Base-by-base conservation (phyloP, 2,888 invertebrate species). In the Standfussiana lucernea region DNA sequence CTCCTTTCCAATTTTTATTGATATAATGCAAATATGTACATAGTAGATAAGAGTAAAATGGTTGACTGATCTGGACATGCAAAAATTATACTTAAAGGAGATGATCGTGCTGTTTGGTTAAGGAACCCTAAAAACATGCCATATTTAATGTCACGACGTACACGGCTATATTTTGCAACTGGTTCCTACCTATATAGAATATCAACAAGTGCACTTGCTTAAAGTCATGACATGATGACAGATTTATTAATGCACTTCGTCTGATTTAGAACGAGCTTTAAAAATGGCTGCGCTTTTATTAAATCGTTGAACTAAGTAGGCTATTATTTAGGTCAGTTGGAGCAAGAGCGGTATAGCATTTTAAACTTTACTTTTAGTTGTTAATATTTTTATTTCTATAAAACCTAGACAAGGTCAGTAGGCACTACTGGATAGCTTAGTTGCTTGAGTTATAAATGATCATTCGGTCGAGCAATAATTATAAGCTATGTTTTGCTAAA, bases 61-160 rank as follows among this genome's bases (percentile, higher is more conserved):
- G 8, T 8, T 37, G 37, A 8, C 37, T 37, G 37, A 37, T 37
- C 50, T 50, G 28, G 15, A 18, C 7, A 56, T 56, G 28, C 2
- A 7, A 56, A 28, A 13, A 2, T 32, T 56, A 56, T 18, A n/a
- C n/a, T n/a, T n/a, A 10, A 10, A 59, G 32, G 21, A 32, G 32
- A 1, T 21, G 59, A 10, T 59, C 21, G 5, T 28, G 28, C 28
- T 7, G 40, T 40, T 40, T 61, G 40, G 15, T 10, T 15, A 59
- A 1, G 32, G 24, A 18, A 32, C 61, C 61, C 24, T 42, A 24
- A 70, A 72, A 73, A 72, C 50, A 28, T 11, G 62, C 47, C 37
- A n/a, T 37, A 70, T 65, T 37, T 72, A 85, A 83, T 80, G 80
- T 83, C 83, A 80, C 83, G 80, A 80, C 74, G 45, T 64, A 73